A percentile compares a stretch with the other conserved stretches of the same genome.
These are phyloP conservation scores for Acronicta psi DNA, from an alignment of 2,888 invertebrate genomes.

Conservation along the genomic window DNA sequence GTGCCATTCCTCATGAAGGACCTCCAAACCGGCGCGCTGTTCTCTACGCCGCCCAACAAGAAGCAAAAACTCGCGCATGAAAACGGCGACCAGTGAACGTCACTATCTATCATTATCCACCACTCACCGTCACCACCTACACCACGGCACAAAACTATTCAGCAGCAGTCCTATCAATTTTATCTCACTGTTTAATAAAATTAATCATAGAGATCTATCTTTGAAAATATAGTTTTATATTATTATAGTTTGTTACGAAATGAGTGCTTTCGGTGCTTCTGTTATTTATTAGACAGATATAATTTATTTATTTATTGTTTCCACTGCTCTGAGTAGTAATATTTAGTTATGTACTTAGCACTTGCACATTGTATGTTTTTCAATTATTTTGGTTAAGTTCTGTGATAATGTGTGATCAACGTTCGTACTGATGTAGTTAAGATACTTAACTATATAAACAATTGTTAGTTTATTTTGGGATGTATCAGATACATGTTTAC, in stretches of 20 bases:
- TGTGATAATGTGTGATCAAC: slow-evolving; percentile 56
- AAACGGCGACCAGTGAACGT: slow-evolving; percentile 76
- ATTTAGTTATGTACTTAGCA: slow-evolving; percentile 39
- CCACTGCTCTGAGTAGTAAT: slow-evolving; percentile 34
- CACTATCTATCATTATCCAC: slow-evolving; percentile 7
- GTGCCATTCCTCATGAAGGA: slow-evolving; percentile 76
- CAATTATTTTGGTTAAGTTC: slow-evolving; percentile 41
- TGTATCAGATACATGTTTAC: slow-evolving; percentile 27
- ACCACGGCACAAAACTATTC: slow-evolving; percentile 50
- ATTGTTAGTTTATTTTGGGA: slow-evolving; percentile 34
- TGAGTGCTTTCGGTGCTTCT: slow-evolving; percentile 20
- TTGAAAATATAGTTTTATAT: slow-evolving; percentile 10
- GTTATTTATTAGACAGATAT: slow-evolving; percentile 18
- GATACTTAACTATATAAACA: slow-evolving; percentile 32
- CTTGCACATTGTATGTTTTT: slow-evolving; percentile 28
- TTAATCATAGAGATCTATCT: slow-evolving; percentile 17
- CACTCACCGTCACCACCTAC: slow-evolving; percentile 9
- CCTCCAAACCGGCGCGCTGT: slow-evolving; percentile 77
- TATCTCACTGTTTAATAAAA: background rate
- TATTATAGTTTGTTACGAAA: slow-evolving; percentile 4
- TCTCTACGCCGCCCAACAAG: slow-evolving; percentile 73
- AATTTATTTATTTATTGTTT: slow-evolving; percentile 6
- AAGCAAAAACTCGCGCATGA: slow-evolving; percentile 73
- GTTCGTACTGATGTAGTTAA: slow-evolving; percentile 27
- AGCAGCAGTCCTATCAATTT: slow-evolving; percentile 20